Evolutionary conservation across 2,888 invertebrate species (phyloP).

Genomic region (Poecilus cupreus): DNA sequence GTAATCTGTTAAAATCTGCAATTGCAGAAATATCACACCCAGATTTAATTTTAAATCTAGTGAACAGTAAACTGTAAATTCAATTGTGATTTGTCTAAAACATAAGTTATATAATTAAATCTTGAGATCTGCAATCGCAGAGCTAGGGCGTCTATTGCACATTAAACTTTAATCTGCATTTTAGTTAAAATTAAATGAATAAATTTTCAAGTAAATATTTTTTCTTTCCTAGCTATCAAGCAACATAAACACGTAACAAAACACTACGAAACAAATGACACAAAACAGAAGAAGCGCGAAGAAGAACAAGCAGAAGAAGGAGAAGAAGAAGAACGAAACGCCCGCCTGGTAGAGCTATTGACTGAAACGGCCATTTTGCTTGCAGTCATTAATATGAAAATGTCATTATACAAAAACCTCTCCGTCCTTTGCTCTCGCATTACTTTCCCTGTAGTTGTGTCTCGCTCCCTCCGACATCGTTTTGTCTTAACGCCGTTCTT

Average conservation of each 20-base stretch:
- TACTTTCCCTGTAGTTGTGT: slow-evolving; percentile 59
- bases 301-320: slow-evolving; percentile 6
- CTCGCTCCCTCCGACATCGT: slow-evolving; percentile 64
- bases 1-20: no score
- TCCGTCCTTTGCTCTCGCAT: slow-evolving; percentile 63
- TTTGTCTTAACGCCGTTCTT: slow-evolving; percentile 65
- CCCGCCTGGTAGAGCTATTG: slow-evolving; percentile 51
- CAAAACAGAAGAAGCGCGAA: slow-evolving; percentile 21
- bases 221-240: background rate
- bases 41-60: no score
- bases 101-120: no score
- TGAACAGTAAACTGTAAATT: no score
- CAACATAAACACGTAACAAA: background rate
- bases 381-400: slow-evolving; percentile 68
- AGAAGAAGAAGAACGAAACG: slow-evolving; percentile 31
- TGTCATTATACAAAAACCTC: slow-evolving; percentile 68
- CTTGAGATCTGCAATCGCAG: no score
- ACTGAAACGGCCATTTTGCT: slow-evolving; percentile 66
- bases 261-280: slow-evolving; percentile 12
- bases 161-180: no score
- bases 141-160: no score
- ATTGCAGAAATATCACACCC: no score
- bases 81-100: no score
- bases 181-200: no score
- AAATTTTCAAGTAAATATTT: background rate